Evolutionary conservation across 2,888 invertebrate species (phyloP), one percentile per base, ranked within the genome.

Genomic region (Oegoconia quadripuncta): DNA sequence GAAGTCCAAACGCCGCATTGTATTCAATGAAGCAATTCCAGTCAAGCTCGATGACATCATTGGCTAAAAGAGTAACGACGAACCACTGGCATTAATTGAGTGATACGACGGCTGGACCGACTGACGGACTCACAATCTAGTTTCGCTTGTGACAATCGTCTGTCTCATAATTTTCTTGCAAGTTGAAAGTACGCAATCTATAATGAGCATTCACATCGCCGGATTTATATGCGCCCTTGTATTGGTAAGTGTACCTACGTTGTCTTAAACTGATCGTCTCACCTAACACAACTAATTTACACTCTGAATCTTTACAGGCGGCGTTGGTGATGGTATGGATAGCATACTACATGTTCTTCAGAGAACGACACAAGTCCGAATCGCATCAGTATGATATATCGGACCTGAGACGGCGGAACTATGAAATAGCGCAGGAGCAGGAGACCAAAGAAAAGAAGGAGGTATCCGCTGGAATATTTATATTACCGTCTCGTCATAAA

Each of bases 301-400:
- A 9, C 2, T 7, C 18, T 9, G 30, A 31, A 13, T 47, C 42
- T 48, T 55, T 52, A 18, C 78, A 86, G 86, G 79, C 83, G 13
- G 64, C 59, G 12, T 42, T 83, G 9, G 70, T 83, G 22, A 39
- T 82, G 16, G 55, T 56, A 23, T 86, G 81, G 80, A 75, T 87
- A 58, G 68, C 77, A 3, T 86, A 77, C 57, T 84, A 82, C 52
- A 79, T 87, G 83, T 87, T 87, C 50, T 58, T 74, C 41, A 72
- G 71, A 38, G 86, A 87, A 42, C 64, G 74, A 15, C 81, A 79
- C 48, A 83, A 76, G 42, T 72, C 79, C 0, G 79, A 81, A 39
- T 45, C 35, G 12, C 64, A 66, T 39, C 84, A 83, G 14, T 74
- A 74, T 48, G 65, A 70, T 14, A 77, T 87, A 47, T 51, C 71